Evolutionary conservation across 2,113 vertebrate genomes (phyloP), one percentile per base, ranked within the genome.

Genomic region (Xyliphius kryptos): DNA sequence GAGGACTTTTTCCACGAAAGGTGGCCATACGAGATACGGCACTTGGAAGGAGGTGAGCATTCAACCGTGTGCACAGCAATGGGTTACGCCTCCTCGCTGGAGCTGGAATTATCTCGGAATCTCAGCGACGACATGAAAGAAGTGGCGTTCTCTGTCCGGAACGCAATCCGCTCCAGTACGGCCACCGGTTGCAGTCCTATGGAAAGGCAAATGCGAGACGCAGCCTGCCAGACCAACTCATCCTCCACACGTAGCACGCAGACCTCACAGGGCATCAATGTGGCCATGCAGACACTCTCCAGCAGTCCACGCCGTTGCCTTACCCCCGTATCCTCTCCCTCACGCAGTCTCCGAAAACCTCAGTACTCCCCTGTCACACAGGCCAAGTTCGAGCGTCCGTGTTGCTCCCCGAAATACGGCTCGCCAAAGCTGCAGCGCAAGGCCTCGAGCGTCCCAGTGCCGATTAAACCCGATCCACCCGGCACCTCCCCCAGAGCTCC

Each of bases 71-170:
- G 92, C 72, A 77, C 90, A 70, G 81, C 93, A 0, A 81, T 94
- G 56, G 87, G 90, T 14, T 95, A 89, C 56, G 72, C 91, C 17
- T 86, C 93, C 4, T 85, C 94, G 0, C 73, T 94, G 78, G 87
- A 85, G 79, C 80, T 97, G 38, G 91, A 95, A 78, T 83, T 97
- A 74, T 89, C 92, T 51, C 89, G 89, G 73, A 98, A 98, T 80
- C 76, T 97, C 90, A 98, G 95, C 0, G 95, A 98, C 0, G 94
- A 99, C 68, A 97, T 97, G 95, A 99, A 99, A 81, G 96, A 97
- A 77, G 95, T 95, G 0, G 96, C 95, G 9, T 95, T 92, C 77
- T 97, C 93, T 0, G 91, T 92, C 37, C 86, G 92, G 44, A 92
- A 89, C 0, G 82, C 90, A 22, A 89, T 93, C 73, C 90, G 91